Evolutionary conservation across 2,888 invertebrate species (phyloP).

Genomic region (Leptothorax acervorum): DNA sequence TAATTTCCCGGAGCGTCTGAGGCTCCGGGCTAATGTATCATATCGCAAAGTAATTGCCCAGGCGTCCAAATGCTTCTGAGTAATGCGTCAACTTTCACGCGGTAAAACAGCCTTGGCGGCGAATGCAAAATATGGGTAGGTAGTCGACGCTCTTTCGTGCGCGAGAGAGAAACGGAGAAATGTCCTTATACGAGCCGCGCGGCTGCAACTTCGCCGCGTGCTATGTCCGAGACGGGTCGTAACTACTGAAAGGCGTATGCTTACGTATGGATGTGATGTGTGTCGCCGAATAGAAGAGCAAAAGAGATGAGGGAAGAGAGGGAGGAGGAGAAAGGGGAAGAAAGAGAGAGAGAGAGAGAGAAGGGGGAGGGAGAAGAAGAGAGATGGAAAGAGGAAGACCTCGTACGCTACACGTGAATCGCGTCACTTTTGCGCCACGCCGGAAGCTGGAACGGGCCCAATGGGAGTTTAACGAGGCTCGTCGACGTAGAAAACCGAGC

Average conservation of each 20-base stretch:
- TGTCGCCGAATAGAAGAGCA: background rate
- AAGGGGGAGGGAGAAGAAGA: background rate
- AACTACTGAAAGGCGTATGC: constrained; percentile 20
- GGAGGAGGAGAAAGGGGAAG: background rate
- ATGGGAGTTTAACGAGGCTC: constrained; percentile 69
- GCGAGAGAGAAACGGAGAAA: background rate
- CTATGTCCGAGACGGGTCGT: background rate
- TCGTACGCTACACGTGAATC: constrained; percentile 44
- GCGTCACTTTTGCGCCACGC: constrained; percentile 49
- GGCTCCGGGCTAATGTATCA: constrained; percentile 17
- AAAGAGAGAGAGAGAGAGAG: background rate
- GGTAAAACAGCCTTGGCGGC: constrained; percentile 23
- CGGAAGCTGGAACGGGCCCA: constrained; percentile 65
- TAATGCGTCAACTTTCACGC: constrained; percentile 48
- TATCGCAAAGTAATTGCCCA: constrained; percentile 20
- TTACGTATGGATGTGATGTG: constrained; percentile 10
- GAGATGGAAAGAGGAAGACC: background rate
- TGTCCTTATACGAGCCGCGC: constrained; percentile 6
- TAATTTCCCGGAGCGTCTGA: constrained; percentile 21
- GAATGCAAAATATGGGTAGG: constrained; percentile 24
- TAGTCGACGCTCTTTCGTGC: background rate
- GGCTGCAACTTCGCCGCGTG: constrained; percentile 1
- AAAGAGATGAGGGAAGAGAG: background rate
- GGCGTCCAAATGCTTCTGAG: constrained; percentile 28
- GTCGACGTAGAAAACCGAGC: constrained; percentile 67